Evolutionary conservation across 2,888 invertebrate species (phyloP).

Genomic region (Oegoconia quadripuncta): DNA sequence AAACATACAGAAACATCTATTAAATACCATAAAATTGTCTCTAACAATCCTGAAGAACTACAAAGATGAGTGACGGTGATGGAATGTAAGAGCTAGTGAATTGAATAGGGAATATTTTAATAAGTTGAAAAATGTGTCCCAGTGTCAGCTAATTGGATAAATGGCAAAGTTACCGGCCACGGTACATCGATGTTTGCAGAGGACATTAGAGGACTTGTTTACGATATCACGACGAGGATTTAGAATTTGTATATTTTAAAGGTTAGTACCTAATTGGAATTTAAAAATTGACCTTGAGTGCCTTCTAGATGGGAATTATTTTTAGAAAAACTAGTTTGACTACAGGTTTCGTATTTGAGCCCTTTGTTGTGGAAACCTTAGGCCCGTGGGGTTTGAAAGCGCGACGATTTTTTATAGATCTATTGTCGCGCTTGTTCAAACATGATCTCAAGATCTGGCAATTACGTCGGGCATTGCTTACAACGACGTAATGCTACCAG

Average conservation of each 20-base stretch:
- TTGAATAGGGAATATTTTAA: neutral
- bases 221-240: neutral
- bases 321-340: neutral
- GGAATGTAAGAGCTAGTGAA: neutral
- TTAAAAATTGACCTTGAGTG: too few species aligned
- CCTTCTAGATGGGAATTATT: too few species aligned
- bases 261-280: constrained; percentile 5
- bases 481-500: too few species aligned
- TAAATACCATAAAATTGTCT: neutral
- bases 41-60: neutral
- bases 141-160: neutral
- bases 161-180: constrained; percentile 13
- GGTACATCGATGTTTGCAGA: constrained; percentile 22
- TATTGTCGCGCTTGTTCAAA: too few species aligned
- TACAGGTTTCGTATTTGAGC: neutral
- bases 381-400: too few species aligned
- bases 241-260: constrained; percentile 13
- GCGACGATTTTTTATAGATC: too few species aligned
- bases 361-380: neutral
- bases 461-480: too few species aligned
- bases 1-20: neutral
- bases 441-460: too few species aligned
- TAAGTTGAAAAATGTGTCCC: constrained; percentile 2
- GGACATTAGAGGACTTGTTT: constrained; percentile 24
- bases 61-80: neutral